Conservation (phyloP, 2,113 vertebrate genomes). For the Diphyllodes magnificus region DNA sequence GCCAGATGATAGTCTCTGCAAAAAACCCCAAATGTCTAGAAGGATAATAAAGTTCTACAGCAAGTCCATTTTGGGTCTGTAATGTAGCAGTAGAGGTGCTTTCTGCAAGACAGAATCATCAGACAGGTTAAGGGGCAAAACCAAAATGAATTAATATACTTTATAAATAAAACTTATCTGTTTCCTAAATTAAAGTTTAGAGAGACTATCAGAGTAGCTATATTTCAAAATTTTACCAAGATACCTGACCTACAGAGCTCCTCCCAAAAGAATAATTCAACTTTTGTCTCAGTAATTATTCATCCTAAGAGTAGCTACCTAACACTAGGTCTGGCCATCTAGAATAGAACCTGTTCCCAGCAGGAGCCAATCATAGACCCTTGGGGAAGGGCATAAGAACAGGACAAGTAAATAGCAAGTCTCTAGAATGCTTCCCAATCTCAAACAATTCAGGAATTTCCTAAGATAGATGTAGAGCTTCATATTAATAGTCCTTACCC, state of each 20-base stretch:
- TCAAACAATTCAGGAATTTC: neutral
- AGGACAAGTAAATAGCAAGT: neutral
- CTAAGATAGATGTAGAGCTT: neutral
- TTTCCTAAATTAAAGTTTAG: neutral
- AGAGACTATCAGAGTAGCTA: neutral
- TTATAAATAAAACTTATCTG: neutral
- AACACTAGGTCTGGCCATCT: neutral
- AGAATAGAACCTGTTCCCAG: neutral
- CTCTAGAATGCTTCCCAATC: neutral
- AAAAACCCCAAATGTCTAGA: constrained; percentile 72
- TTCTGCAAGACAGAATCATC: constrained; percentile 77
- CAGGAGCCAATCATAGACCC: neutral
- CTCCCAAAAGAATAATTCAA: neutral
- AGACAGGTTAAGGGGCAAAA: neutral
- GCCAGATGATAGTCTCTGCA: constrained; percentile 82
- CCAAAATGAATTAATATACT: neutral
- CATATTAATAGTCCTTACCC: neutral
- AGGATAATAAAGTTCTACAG: constrained; percentile 80
- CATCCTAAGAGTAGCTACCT: neutral
- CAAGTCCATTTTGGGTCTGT: constrained; percentile 99
- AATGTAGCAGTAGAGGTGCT: constrained; percentile 94
- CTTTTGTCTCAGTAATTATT: neutral
- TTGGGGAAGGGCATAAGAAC: neutral
- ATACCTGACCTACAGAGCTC: neutral
- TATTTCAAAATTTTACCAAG: neutral